Evolutionary conservation across 2,797 vertebrate species (phyloP).

Genomic region (Salmo trutta): DNA sequence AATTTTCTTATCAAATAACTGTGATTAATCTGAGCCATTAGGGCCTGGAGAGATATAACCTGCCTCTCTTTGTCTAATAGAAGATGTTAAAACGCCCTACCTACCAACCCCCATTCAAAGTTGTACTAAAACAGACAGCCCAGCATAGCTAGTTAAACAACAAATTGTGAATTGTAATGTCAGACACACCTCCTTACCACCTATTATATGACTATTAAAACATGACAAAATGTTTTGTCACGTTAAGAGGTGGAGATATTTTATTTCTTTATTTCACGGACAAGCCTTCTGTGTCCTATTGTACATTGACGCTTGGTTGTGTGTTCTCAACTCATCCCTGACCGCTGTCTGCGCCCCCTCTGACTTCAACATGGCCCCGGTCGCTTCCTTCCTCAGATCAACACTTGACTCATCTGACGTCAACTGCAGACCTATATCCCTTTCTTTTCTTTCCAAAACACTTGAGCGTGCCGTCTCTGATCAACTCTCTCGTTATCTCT

Average conservation of each 20-base stretch:
- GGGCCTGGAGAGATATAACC: conserved; percentile 31
- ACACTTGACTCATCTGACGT: no score
- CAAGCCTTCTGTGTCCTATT: conserved; percentile 42
- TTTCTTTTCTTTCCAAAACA: no score
- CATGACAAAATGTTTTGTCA: conserved; percentile 39
- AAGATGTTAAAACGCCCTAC: conserved; percentile 28
- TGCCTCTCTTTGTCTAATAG: conserved; percentile 43
- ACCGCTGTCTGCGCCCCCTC: no score
- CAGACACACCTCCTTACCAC: conserved; percentile 16
- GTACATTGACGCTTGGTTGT: conserved; percentile 53
- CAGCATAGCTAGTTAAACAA: conserved; percentile 9
- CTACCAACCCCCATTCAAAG: not conserved
- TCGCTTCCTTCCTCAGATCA: no score
- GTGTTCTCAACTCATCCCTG: no score
- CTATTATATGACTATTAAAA: conserved; percentile 61
- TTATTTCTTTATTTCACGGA: conserved; percentile 54
- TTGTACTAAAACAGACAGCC: conserved; percentile 23
- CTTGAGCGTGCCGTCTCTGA: no score
- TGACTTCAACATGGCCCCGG: no score
- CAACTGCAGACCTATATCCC: no score
- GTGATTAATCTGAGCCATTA: conserved; percentile 68
- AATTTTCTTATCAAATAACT: conserved; percentile 62
- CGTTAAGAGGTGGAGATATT: conserved; percentile 38
- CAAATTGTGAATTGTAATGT: not conserved
- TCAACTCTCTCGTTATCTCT: no score